A percentile compares a stretch with the other conserved stretches of the same genome.
These are phyloP conservation scores for Heteromormyrus szaboi DNA, from an alignment of 2,797 vertebrate species.

Conservation along the genomic window DNA sequence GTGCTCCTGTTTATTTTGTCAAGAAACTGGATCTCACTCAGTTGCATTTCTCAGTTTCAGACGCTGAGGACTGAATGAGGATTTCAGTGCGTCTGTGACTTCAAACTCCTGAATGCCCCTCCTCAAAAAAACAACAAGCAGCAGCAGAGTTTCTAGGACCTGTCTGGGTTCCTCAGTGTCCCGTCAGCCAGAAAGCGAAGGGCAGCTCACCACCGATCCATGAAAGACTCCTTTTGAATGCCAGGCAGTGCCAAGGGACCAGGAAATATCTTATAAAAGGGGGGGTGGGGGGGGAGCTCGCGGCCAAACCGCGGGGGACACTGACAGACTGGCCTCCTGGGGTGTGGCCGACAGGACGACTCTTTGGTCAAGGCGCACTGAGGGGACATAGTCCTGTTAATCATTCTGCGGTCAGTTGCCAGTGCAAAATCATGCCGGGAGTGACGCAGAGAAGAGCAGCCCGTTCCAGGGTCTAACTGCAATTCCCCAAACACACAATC, in stretches of 20 bases:
- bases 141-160: conserved; percentile 50
- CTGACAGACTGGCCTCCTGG: neutral
- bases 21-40: neutral
- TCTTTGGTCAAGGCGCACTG: neutral
- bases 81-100: conserved; percentile 25
- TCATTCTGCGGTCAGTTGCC: neutral
- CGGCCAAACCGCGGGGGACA: neutral
- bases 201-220: conserved; percentile 56
- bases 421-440: neutral
- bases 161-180: neutral
- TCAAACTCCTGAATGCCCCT: conserved; percentile 25
- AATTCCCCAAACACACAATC: neutral
- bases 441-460: neutral
- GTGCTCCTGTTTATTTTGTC: neutral
- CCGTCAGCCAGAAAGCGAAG: conserved; percentile 58
- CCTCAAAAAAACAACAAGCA: conserved; percentile 38
- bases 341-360: neutral
- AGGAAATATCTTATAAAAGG: conserved; percentile 70
- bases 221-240: conserved; percentile 73
- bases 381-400: neutral
- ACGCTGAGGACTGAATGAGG: conserved; percentile 26
- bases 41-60: neutral
- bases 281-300: conserved; percentile 45
- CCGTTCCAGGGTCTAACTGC: neutral
- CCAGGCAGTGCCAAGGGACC: conserved; percentile 36